These are phyloP conservation scores for Ginglymostoma cirratum DNA, from an alignment of 2,113 vertebrate genomes.

Conservation along the genomic window DNA sequence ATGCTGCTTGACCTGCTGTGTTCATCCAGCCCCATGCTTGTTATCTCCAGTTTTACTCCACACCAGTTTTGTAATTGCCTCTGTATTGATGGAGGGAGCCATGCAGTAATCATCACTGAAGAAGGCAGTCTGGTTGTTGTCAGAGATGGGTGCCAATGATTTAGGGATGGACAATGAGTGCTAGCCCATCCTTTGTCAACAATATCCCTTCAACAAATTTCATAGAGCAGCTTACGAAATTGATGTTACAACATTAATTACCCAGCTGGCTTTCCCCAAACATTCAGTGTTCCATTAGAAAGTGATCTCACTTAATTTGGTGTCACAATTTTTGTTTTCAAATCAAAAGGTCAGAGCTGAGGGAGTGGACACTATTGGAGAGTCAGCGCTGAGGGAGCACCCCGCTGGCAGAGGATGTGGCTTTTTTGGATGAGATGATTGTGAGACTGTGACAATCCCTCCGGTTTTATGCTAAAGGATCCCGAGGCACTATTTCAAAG, in stretches of 20 bases:
- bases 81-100: neutral
- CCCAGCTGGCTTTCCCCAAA: neutral
- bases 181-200: neutral
- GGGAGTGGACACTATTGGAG: too few relatives aligned
- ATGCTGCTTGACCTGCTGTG: too few relatives aligned
- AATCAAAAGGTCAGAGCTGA: too few relatives aligned
- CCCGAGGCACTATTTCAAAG: neutral
- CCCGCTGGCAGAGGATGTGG: neutral
- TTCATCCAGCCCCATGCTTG: too few relatives aligned
- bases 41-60: neutral
- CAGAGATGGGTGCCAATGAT: too few relatives aligned
- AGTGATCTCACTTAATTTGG: neutral
- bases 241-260: neutral
- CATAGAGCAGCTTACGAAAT: neutral
- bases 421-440: neutral
- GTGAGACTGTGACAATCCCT: neutral
- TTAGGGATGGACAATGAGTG: neutral
- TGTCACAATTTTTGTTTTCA: neutral
- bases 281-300: neutral
- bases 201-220: neutral
- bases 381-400: too few relatives aligned
- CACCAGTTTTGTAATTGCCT: neutral
- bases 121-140: neutral
- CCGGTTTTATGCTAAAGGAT: too few relatives aligned
- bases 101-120: neutral